Evolutionary conservation across 1,140 invertebrate genomes (phyloP), one percentile per base, ranked within the genome.

Genomic region (Magallana gigas): DNA sequence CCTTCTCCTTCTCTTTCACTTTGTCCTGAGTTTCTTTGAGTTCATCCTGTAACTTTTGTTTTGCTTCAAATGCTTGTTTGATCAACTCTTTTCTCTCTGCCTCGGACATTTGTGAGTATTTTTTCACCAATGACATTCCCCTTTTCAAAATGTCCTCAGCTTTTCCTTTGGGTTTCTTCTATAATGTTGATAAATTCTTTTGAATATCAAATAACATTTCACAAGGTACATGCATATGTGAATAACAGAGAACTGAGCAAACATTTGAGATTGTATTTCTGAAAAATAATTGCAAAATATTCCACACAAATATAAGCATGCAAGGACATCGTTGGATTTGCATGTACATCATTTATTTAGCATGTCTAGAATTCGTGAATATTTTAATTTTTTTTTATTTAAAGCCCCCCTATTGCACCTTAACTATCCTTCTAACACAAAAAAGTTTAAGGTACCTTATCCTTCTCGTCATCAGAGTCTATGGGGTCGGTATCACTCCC

Each of bases 41-140:
- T 82, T 94, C 91, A 71, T 93, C 88, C 82, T 93, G 87, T 57
- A 93, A 88, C 59, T 92, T 85, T 68, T 92, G 71, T 71, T 93
- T 92, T 36, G 91, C 92, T 83, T 92, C 92, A 86, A 93, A 90
- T 5, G 92, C 92, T 88, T 90, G 89, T 68, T 92, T 90, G n/a
- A 93, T 92, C 29, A 93, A 62, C 64, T 92, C 90, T 86, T 91
- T 92, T 56, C 91, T 88, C 80, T 93, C 91, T 1, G 88, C 89
- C 23, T 93, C 91, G 9, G 92, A 88, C 92, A 93, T 91, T 56
- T 91, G 85, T 1, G 91, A 91, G 84, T 91, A 93, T 36, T 87
- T 91, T 81, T 92, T 92, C n/a, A 92, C 90, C 62, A 93, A 83
- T 3, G 92, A 92, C 90, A 92, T 91, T 12, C 90, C 91, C 64